Base-by-base conservation (phyloP, 2,797 vertebrate species). In the Tinamus major region DNA sequence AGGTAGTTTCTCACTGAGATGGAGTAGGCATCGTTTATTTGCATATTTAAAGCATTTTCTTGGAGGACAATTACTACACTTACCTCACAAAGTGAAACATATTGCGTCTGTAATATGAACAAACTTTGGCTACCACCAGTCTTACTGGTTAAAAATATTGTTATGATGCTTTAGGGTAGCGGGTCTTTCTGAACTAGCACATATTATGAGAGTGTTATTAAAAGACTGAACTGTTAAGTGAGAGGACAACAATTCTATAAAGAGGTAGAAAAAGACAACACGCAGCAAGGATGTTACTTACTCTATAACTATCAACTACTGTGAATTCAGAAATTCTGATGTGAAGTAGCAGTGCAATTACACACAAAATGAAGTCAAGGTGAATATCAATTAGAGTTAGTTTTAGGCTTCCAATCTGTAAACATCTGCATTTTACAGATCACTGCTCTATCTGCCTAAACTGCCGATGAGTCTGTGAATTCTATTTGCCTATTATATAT, bases 341-440 rank as follows among this genome's bases (percentile, higher is more conserved):
- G 44, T 46, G 77, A 96, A 96, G 87, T 44, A 95, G 80, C 78
- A 71, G 9, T 83, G 89, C 92, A 96, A 94, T 92, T 96, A 95
- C 72, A 81, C 8, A 88, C 48, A 94, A 96, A 95, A 95, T 74
- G 59, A 96, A 92, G 91, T 90, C 92, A 96, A 97, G 94, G 95
- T 96, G 94, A 96, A 65, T 89, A 93, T 79, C 93, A 94, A 84
- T 92, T 94, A 91, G 78, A 93, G 94, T 89, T 89, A 65, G 92
- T 95, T 93, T 90, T 76, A 94, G 79, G 65, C 71, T 95, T 71
- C 61, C 65, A 33, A 64, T 94, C 87, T 86, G 87, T 92, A 84
- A 96, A 96, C 83, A 94, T 58, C 79, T 58, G 89, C 75, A 37
- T 87, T 95, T 96, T 88, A 91, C 35, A 13, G 46, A 94, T 79